Evolutionary conservation across 2,113 vertebrate species (phyloP), one percentile per base, ranked within the genome.

Genomic region (Amazona guildingii): DNA sequence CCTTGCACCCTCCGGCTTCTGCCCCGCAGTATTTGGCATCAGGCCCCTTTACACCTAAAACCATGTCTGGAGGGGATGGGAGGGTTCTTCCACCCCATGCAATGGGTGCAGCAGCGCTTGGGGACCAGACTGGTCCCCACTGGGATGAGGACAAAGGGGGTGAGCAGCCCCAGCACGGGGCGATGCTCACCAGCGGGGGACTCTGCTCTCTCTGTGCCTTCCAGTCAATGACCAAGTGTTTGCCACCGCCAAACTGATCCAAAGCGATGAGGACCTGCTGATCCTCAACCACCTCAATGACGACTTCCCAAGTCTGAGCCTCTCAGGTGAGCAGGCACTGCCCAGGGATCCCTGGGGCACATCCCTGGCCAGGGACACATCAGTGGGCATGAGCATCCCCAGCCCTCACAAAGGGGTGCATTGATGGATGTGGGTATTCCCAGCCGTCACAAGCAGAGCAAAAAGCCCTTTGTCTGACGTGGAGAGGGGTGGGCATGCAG

Each of bases 51-150:
- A 59, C 19, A 72, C 28, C n/a, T 23, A 9, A 81, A 89, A 41
- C 9, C 2, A 2, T 1, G 0, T 2, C 39, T 35, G 39, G 21
- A 49, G 17, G 8, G 1, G 8, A 28, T 11, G 5, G 17, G 1
- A 7, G 11, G 1, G 16, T 55, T 46, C 33, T 52, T 43, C 25
- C 7, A 1, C 17, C 37, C 29, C 18, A 4, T 8, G 48, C 13
- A 27, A 43, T 1, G 0, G 21, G 31, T 16, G 0, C 2, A 3
- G 39, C 20, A 44, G 51, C 0, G 0, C 35, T 68, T 35, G 21
- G 28, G 48, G 59, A 87, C 12, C 52, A 7, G 2, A 13, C 9
- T 0, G 2, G 29, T 11, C 13, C 24, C 46, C 37, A 27, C 7
- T 5, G 39, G 67, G 62, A 55, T 16, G 17, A 78, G 49, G 29